These are phyloP conservation scores for Drosophila novamexicana DNA, from an alignment of 1,140 invertebrate genomes.

Conservation along the genomic window DNA sequence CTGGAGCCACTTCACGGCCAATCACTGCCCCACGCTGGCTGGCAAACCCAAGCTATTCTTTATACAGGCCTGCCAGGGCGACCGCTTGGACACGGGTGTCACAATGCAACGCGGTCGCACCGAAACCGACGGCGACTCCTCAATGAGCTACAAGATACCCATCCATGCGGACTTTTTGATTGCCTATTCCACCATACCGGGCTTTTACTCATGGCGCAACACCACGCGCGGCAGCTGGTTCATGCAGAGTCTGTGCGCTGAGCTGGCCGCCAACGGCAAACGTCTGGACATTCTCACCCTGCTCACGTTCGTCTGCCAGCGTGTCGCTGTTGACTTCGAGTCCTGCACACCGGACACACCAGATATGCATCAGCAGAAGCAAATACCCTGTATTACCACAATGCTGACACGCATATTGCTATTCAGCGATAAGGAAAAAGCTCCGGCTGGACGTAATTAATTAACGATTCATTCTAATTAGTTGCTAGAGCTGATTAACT, in stretches of 20 bases:
- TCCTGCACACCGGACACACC: conserved; percentile 93
- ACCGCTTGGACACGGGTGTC: conserved; percentile 91
- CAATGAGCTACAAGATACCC: conserved; percentile 92
- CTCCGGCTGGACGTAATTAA: conserved; percentile 59
- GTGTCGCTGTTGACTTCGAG: conserved; percentile 95
- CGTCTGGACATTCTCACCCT: conserved; percentile 93
- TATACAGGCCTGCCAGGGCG: conserved; percentile 96
- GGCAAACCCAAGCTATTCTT: conserved; percentile 98
- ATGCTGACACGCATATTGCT: conserved; percentile 94
- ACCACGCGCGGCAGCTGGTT: conserved; percentile 98
- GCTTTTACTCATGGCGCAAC: conserved; percentile 98
- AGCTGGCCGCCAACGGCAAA: conserved; percentile 90
- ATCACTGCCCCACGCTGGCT: conserved; percentile 93
- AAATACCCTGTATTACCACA: conserved; percentile 96
- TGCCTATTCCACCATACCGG: conserved; percentile 96
- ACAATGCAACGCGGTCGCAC: conserved; percentile 85
- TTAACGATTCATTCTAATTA: conserved; percentile 17
- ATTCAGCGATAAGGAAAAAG: conserved; percentile 86
- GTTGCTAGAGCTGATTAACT: conserved; percentile 26
- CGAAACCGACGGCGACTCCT: conserved; percentile 90
- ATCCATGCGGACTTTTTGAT: conserved; percentile 97
- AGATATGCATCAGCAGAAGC: conserved; percentile 96
- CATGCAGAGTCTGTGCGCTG: conserved; percentile 95
- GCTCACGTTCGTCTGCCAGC: conserved; percentile 94
- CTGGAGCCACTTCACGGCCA: conserved; percentile 94